Evolutionary conservation across 2,113 vertebrate species (phyloP), one percentile per base, ranked within the genome.

Genomic region (Nycticryphes semicollaris): DNA sequence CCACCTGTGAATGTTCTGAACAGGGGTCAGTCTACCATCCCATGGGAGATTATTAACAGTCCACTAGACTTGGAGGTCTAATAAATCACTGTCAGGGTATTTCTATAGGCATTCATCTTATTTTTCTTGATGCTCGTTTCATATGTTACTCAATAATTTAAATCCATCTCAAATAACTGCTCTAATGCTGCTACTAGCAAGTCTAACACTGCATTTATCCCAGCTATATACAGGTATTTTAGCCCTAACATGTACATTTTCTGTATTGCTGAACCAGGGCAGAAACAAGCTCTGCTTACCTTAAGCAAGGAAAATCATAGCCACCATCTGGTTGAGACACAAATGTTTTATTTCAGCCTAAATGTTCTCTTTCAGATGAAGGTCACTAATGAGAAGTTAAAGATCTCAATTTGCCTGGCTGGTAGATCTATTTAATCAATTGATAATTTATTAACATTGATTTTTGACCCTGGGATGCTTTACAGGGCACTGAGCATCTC

Each of bases 241-340:
- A 85, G 82, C 27, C 82, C 82, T 9, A 7, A 60, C 57, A 25
- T 0, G 18, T 21, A 27, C 48, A 27, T 64, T 68, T 79, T 39
- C 82, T 66, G 21, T 53, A 35, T 8, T 0, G 0, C 67, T 85
- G 43, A 85, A 75, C 0, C 0, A 62, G 57, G 28, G 35, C 33
- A 62, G 35, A 77, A 76, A 68, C 20, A 59, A 89, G 24, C 51
- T 54, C 54, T 59, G 37, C 14, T 70, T 25, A 3, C 37, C 7
- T 53, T 23, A 10, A 16, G 19, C 50, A 68, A 75, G 33, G 15
- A 64, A 76, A 89, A 85, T 23, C 43, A n/a, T 30, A 68, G 16
- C 14, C 43, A 89, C 28, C 39, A 70, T 47, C 73, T 41, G 37
- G 7, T 54, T 66, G 47, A 53, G 14, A 51, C 43, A 56, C 24